These are phyloP conservation scores for Spondyliosoma cantharus DNA, from an alignment of 2,797 vertebrate genomes.

Conservation along the genomic window DNA sequence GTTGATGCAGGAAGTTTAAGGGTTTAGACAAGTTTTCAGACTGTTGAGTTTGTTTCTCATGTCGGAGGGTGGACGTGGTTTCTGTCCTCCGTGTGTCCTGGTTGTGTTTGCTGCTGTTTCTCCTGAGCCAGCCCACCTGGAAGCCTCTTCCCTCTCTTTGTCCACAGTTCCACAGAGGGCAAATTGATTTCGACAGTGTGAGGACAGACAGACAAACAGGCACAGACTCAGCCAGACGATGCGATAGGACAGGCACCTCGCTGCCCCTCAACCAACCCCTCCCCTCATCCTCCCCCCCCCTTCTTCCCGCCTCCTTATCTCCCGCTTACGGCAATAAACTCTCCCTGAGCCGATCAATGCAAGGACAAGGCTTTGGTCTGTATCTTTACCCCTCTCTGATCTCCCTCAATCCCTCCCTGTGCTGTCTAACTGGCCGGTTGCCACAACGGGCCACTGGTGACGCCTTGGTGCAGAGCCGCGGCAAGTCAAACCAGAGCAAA, in stretches of 20 bases:
- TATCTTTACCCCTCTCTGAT: constrained; percentile 15
- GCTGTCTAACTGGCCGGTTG: constrained; percentile 39
- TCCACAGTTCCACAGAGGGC: constrained; percentile 92
- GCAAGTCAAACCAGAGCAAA: constrained; percentile 35
- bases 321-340: constrained; percentile 65
- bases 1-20: too few relatives aligned
- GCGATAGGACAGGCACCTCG: constrained; percentile 63
- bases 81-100: constrained; percentile 30
- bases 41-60: background rate
- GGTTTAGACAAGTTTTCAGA: too few relatives aligned
- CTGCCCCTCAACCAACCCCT: constrained; percentile 37
- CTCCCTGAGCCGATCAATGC: constrained; percentile 63
- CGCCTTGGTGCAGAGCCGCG: constrained; percentile 27
- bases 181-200: constrained; percentile 99
- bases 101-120: constrained; percentile 65
- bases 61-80: background rate
- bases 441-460: constrained; percentile 10
- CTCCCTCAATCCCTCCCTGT: background rate
- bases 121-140: constrained; percentile 74
- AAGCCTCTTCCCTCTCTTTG: constrained; percentile 88
- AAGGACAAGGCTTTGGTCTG: constrained; percentile 54
- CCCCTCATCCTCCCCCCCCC: constrained; percentile 31
- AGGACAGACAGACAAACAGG: constrained; percentile 86
- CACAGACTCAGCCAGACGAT: constrained; percentile 77
- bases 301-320: constrained; percentile 14